Base-by-base conservation (phyloP, 2,888 invertebrate species). In the Drosophila neotestacea region DNA sequence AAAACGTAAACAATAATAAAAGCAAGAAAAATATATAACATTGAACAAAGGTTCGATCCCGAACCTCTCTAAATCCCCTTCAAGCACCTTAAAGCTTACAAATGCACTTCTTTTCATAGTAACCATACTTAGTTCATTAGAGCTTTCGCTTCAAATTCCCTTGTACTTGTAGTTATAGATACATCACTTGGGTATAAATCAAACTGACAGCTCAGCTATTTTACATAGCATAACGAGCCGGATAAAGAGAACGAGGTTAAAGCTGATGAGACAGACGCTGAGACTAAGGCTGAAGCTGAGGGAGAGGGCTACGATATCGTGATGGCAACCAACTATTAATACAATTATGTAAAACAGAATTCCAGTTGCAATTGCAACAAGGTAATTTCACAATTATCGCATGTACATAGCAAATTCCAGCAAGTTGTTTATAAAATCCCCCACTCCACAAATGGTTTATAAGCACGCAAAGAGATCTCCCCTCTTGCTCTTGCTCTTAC, bases 341-440 rank as follows among this genome's bases (percentile, higher is more conserved):
- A 60, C 65, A 81, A 81, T 75, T 80, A 81, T 81, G 85, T 81
- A 47, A 77, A 84, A 85, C 72, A 84, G 77, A 80, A 77, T 81
- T 78, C 75, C 66, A 50, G 59, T 58, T 64, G 64, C 64, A 64
- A 64, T 64, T 58, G 64, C 50, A 50, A 58, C 58, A 64, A 64
- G 56, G 71, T 71, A 81, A 83, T 83, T 83, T 71, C 44, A 68
- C 74, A 83, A 83, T 80, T 73, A 82, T 76, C 79, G 81, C 72
- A 80, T 77, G 80, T 71, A 64, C 41, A 67, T 77, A 60, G 51
- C 50, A 72, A 79, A 73, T 81, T 85, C 77, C 85, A 77, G 64
- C 61, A 66, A 77, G 67, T 75, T 74, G 72, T 77, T 77, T 77
- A 81, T 60, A 62, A 42, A 59, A 63, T 39, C 52, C 65, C 48